These are phyloP conservation scores for Tubulanus polymorphus DNA, from an alignment of 2,888 invertebrate genomes.

Conservation along the genomic window DNA sequence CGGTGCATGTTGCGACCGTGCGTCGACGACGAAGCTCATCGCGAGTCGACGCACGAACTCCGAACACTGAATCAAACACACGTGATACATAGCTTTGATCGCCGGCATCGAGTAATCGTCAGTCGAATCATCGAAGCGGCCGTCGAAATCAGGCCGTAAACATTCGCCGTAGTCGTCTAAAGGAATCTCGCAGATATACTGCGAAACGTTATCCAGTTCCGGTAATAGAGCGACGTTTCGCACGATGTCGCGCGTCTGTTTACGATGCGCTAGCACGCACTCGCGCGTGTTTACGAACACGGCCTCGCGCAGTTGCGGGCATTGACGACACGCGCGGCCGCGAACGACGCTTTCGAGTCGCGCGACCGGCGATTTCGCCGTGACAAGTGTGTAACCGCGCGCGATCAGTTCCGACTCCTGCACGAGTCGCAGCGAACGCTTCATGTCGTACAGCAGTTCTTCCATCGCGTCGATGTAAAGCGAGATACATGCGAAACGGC, in stretches of 20 bases:
- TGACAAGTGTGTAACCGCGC: constrained; percentile 35
- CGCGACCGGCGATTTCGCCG: neutral
- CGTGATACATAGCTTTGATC: constrained; percentile 33
- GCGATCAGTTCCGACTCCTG: constrained; percentile 42
- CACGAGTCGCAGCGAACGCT: constrained; percentile 30
- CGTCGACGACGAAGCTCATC: constrained; percentile 18
- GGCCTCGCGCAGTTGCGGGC: constrained; percentile 30
- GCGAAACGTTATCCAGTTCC: constrained; percentile 22
- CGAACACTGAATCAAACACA: constrained; percentile 32
- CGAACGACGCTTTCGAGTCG: constrained; percentile 9
- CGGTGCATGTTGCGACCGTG: constrained; percentile 9
- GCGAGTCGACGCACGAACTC: constrained; percentile 32
- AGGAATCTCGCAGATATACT: constrained; percentile 30
- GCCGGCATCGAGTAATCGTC: constrained; percentile 39
- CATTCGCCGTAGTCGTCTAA: constrained; percentile 39
- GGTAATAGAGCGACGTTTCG: constrained; percentile 20
- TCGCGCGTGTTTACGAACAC: constrained; percentile 27
- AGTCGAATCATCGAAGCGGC: constrained; percentile 25
- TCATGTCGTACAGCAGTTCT: constrained; percentile 1
- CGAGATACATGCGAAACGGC: too few species aligned
- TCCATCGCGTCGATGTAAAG: too few species aligned
- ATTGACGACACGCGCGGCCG: constrained; percentile 23
- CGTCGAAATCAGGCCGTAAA: constrained; percentile 20
- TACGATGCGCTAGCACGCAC: constrained; percentile 25
- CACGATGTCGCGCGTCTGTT: constrained; percentile 24